phyloP scores from a whole-genome alignment of 2,113 vertebrate genomes.

The Phocoena phocoena region DNA sequence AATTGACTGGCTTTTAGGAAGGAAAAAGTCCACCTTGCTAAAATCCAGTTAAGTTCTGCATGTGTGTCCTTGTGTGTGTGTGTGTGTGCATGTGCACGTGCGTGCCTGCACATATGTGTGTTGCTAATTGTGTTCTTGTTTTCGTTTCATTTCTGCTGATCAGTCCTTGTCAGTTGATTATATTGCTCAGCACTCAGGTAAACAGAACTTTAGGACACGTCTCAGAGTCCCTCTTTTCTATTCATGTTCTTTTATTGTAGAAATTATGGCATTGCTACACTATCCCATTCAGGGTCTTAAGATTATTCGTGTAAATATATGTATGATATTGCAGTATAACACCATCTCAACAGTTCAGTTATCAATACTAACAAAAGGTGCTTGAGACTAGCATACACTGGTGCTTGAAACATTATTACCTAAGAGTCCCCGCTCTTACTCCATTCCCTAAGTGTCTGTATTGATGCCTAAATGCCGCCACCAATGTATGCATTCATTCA shows the following conservation, averaged over 20 bases:
- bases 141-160: slow-evolving; percentile 2
- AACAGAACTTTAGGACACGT: not conserved
- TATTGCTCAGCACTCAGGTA: not conserved
- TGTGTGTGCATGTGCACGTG: not conserved
- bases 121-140: not conserved
- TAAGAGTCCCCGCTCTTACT: not conserved
- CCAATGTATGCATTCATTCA: not conserved
- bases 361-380: not conserved
- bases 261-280: not conserved
- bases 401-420: not conserved
- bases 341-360: not conserved
- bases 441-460: not conserved
- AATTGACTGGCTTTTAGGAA: not conserved
- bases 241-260: not conserved
- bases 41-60: not conserved
- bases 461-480: not conserved
- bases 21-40: not conserved
- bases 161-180: not conserved
- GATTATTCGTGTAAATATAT: not conserved
- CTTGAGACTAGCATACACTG: not conserved
- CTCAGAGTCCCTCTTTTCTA: not conserved
- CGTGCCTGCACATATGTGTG: not conserved
- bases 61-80: too few species aligned
- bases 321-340: not conserved
- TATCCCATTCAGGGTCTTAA: not conserved